Evolutionary conservation across 1,140 invertebrate species (phyloP).

Genomic region (Orius insidiosus): DNA sequence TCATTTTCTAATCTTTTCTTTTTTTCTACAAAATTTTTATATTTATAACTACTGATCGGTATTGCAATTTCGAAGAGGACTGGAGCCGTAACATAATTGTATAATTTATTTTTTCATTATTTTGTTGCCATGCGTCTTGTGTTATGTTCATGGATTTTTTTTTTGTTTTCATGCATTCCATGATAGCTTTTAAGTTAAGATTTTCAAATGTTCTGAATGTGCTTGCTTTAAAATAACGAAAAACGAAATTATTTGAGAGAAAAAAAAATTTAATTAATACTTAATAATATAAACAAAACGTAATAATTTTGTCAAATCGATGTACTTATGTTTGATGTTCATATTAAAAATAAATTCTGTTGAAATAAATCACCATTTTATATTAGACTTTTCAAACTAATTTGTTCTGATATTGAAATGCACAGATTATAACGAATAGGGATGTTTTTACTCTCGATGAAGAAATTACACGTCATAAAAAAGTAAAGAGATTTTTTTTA

Average conservation of each 20-base stretch:
- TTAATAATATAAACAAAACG: background rate
- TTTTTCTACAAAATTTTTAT: background rate
- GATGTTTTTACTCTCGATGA: no score
- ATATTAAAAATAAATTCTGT: constrained; percentile 5
- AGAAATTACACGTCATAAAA: no score
- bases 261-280: no score
- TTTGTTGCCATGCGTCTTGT: background rate
- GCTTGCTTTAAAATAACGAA: background rate
- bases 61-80: background rate
- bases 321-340: constrained; percentile 9
- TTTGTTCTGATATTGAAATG: no score
- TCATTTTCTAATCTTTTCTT: constrained; percentile 4
- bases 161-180: background rate
- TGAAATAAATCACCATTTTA: constrained; percentile 1
- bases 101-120: background rate
- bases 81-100: background rate
- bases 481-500: no score
- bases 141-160: background rate
- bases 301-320: constrained; percentile 2
- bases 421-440: no score
- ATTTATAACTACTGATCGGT: background rate
- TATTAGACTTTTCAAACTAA: no score
- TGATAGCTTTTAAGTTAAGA: background rate
- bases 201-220: constrained; percentile 3
- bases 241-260: no score